Evolutionary conservation across 2,888 invertebrate species (phyloP), one percentile per base, ranked within the genome.

Genomic region (Agonopterix arenella): DNA sequence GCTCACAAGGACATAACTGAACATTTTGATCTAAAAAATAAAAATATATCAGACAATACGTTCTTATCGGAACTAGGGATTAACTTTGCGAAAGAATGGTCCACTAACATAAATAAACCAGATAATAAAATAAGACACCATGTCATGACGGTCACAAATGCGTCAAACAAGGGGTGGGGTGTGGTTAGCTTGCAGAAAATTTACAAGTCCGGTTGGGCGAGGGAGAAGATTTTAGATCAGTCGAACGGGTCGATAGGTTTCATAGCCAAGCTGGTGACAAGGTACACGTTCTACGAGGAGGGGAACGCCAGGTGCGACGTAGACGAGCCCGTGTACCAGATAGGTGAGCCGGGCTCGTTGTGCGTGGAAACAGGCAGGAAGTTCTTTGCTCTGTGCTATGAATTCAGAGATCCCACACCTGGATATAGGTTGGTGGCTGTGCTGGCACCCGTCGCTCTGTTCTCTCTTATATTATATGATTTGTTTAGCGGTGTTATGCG

Each of bases 401-500:
- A 79, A 51, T 86, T 66, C 52, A 66, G 75, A 44, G 85, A 86
- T 53, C 79, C 80, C 9, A 73, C 76, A 1, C 74, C 81, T n/a
- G 82, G 76, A 0, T 86, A 85, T 50, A 70, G 88, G 55, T 51
- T 81, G 11, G 73, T 80, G 42, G 84, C 86, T 8, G 76, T 88
- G n/a, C 13, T 83, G 36, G 84, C 84, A 1, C 81, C 86, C 0
- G 67, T 83, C 10, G 77, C 76, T 10, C 64, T 89, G 13, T 88
- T 88, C 55, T 73, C 80, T 1, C 69, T 89, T 4, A 84, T 86
- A 54, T 69, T 89, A 16, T 86, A 82, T 49, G 85, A 86, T 63
- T 70, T 85, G 48, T 85, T 88, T 55, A 85, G 80, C 56, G 77
- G 84, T 49, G 83, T 84, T n/a, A 73, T 88, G 40, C 73, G 84